Conservation (phyloP, 2,113 vertebrate genomes). For the Empidonax traillii region DNA sequence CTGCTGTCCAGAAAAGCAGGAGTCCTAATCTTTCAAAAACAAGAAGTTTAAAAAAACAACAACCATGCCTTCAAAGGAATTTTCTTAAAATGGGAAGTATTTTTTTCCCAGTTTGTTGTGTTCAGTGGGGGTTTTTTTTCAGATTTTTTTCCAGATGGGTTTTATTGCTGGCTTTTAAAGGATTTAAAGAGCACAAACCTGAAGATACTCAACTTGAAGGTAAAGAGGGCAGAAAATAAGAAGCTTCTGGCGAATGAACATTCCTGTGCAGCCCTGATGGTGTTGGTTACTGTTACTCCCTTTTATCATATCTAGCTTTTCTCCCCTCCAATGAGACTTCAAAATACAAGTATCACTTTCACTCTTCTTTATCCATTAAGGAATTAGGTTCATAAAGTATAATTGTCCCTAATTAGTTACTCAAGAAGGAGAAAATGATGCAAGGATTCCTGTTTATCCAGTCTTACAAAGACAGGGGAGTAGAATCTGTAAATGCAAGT, state of each 20-base stretch:
- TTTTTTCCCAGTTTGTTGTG: background rate
- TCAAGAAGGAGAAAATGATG: constrained; percentile 1
- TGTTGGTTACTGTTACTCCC: background rate
- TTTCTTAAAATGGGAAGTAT: background rate
- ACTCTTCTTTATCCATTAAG: background rate
- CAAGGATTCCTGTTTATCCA: constrained; percentile 41
- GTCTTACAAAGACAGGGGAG: background rate
- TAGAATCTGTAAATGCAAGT: background rate
- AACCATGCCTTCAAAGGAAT: background rate
- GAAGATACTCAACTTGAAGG: background rate
- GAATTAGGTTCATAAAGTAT: background rate
- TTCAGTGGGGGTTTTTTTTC: background rate
- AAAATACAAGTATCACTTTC: background rate
- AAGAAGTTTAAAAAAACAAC: background rate
- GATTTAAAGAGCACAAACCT: background rate
- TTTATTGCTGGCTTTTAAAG: background rate
- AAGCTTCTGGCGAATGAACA: background rate
- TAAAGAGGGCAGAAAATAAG: background rate
- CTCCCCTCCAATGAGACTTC: background rate
- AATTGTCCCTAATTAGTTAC: constrained; percentile 14
- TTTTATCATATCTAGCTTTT: background rate
- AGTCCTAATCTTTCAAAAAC: background rate
- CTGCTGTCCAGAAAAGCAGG: background rate
- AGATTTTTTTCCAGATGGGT: background rate
- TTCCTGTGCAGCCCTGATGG: background rate